These are phyloP conservation scores for Drosophila micromelanica DNA, from an alignment of 1,140 invertebrate genomes.

Conservation along the genomic window DNA sequence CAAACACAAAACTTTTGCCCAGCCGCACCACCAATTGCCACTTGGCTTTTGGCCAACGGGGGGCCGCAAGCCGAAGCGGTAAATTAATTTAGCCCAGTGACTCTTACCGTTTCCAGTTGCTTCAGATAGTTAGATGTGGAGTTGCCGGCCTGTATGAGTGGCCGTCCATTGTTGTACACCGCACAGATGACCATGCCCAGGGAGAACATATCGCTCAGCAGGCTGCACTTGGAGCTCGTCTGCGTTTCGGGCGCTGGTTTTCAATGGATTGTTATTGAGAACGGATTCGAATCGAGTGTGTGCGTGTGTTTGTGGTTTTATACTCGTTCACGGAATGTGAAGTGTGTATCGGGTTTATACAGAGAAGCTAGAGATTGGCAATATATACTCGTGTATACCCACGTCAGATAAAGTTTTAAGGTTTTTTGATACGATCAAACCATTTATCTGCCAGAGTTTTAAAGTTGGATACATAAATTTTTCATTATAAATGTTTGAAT, in stretches of 20 bases:
- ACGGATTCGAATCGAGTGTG: neutral
- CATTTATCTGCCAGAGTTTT: too few species aligned
- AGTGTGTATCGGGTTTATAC: too few species aligned
- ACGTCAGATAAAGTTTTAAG: too few species aligned
- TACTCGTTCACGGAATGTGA: too few species aligned
- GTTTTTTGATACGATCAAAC: too few species aligned
- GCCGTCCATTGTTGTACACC: conserved; percentile 94
- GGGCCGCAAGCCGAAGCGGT: conserved; percentile 9
- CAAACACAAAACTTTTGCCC: conserved; percentile 70
- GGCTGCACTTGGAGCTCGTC: conserved; percentile 91
- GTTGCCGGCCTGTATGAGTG: conserved; percentile 95
- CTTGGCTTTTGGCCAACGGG: conserved; percentile 9
- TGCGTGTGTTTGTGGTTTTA: too few species aligned
- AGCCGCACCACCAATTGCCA: conserved; percentile 54
- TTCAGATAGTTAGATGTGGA: conserved; percentile 94
- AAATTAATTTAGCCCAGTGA: conserved; percentile 49
- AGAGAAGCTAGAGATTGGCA: too few species aligned
- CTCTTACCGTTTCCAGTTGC: conserved; percentile 93
- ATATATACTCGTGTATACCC: too few species aligned
- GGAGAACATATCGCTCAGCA: conserved; percentile 97
- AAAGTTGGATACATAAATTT: too few species aligned
- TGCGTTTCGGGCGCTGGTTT: conserved; percentile 94
- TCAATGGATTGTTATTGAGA: conserved; percentile 53
- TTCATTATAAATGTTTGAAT: too few species aligned
- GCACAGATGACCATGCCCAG: conserved; percentile 96